A percentile compares a stretch with the other conserved stretches of the same genome.
Conservation (phyloP, 2,113 vertebrate genomes). For the Phaetusa simplex region DNA sequence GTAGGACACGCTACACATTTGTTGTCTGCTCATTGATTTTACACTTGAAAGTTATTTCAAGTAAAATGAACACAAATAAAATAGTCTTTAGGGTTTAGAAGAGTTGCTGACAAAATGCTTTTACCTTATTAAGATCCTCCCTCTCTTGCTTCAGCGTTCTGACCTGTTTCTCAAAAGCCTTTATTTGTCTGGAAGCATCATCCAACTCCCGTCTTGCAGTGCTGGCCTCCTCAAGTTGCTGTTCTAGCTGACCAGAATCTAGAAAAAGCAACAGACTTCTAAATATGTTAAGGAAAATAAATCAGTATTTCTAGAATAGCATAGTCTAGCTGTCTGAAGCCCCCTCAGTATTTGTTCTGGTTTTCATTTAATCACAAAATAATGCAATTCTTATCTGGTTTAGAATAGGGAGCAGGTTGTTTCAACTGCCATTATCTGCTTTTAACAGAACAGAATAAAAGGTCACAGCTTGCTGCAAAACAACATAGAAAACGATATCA, state of each 20-base stretch:
- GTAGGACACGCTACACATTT: neutral
- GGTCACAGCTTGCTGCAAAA: neutral
- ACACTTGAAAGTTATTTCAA: neutral
- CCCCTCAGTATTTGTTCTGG: neutral
- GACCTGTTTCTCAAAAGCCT: slow-evolving; percentile 90
- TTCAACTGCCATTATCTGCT: neutral
- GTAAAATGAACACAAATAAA: slow-evolving; percentile 6
- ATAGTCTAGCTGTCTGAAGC: neutral
- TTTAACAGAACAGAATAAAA: neutral
- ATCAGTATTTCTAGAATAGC: neutral
- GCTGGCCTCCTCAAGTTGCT: slow-evolving; percentile 89
- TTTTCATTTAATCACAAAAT: neutral
- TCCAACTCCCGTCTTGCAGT: slow-evolving; percentile 84
- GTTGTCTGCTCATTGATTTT: slow-evolving; percentile 12
- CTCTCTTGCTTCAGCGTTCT: slow-evolving; percentile 85
- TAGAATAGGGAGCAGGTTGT: neutral
- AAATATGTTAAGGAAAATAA: neutral
- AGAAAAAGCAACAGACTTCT: slow-evolving; percentile 33
- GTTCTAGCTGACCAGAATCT: slow-evolving; percentile 90
- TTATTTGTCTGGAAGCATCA: slow-evolving; percentile 89
- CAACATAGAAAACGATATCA: neutral
- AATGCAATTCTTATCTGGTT: neutral
- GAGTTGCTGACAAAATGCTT: neutral
- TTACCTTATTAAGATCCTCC: slow-evolving; percentile 94
- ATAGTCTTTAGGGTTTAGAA: slow-evolving; percentile 4